Base-by-base conservation (phyloP, 2,113 vertebrate genomes). In the Saguinus midas region DNA sequence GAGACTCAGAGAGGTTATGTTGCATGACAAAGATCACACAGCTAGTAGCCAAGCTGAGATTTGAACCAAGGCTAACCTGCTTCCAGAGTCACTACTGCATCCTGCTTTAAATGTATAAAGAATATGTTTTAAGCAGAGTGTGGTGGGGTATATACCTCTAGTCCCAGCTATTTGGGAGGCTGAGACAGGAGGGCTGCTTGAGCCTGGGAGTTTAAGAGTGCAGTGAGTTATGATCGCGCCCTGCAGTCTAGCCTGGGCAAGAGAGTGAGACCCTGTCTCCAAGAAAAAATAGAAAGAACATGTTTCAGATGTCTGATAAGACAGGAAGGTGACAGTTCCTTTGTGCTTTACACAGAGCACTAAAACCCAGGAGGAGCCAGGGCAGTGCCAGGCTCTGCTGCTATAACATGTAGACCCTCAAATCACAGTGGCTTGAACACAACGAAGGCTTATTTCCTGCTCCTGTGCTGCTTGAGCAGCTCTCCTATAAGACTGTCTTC, bases 341-440 rank as follows among this genome's bases (percentile, higher is more conserved):
- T 27, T 6, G 10, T 0, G n/a, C n/a, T 76, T 64, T 32, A 16
- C 35, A 52, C 0, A 21, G 50, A 78, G 43, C 23, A 8, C 32
- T 10, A 0, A 35, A 35, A 23, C 27, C 20, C 16, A 21, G 8
- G 0, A 0, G 32, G 12, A 45, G 79, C 45, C 87, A 68, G 81
- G 48, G 61, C 48, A 9, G 35, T 1, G 37, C n/a, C 12, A 43
- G 27, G 45, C 27, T 84, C 89, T 87, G 89, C 25, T 2, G 48
- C 23, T 3, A 14, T 73, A 50, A 88, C 18, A 29, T 0, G 2
- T 0, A 35, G 3, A 2, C 6, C 58, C n/a, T 45, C 27, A 6
- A 12, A 8, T 35, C 25, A 10, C 25, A 40, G 45, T 5, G 10
- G 1, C 32, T 5, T 2, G 27, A 64, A 29, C 0, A 5, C 9